Evolutionary conservation across 2,113 vertebrate species (phyloP).

Genomic region (Opisthocomus hoazin): DNA sequence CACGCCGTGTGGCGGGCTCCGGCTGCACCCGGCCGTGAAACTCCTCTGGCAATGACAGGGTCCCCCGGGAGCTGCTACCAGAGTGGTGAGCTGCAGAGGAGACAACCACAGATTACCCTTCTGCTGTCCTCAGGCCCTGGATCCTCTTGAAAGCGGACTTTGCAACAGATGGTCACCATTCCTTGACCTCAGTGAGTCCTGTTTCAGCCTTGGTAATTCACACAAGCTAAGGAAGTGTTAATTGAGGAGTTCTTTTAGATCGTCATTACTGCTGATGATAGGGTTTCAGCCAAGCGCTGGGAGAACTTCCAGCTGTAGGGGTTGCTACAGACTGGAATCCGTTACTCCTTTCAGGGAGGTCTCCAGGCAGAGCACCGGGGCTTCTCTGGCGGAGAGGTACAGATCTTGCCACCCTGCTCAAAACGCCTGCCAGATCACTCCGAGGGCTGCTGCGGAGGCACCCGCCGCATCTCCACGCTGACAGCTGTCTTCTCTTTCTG

Average conservation of each 20-base stretch:
- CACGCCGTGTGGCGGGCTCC: rapidly evolving
- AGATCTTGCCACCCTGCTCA: background rate
- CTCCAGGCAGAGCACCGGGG: background rate
- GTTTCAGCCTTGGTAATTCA: background rate
- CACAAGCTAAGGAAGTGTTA: background rate
- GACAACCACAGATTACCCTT: background rate
- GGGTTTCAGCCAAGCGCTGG: background rate
- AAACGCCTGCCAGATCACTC: background rate
- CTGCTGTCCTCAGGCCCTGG: background rate
- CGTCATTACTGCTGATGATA: background rate
- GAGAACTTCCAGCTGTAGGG: background rate
- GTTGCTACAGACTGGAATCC: background rate
- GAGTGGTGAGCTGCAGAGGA: background rate
- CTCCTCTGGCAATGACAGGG: background rate
- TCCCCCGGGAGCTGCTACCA: background rate
- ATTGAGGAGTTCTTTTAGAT: background rate
- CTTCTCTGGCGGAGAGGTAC: background rate
- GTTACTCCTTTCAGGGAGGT: background rate
- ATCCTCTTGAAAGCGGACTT: background rate
- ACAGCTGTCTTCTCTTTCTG: background rate
- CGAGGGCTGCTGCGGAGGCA: background rate
- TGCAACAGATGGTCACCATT: background rate
- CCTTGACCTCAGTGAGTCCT: background rate
- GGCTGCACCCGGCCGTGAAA: rapidly evolving
- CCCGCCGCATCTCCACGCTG: background rate